Evolutionary conservation across 2,113 vertebrate species (phyloP), one percentile per base, ranked within the genome.

Genomic region (Epinephelus lanceolatus): DNA sequence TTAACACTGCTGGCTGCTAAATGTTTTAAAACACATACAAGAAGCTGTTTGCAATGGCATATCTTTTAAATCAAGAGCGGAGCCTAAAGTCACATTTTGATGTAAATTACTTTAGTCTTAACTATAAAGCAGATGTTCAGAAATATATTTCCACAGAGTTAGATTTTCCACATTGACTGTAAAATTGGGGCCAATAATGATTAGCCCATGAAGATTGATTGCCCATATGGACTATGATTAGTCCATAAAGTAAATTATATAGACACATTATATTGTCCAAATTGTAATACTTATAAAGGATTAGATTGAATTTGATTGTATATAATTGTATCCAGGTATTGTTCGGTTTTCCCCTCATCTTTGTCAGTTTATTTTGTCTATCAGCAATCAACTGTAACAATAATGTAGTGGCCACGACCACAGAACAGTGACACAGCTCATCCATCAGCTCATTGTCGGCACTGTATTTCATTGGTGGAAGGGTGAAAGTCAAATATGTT

Each of bases 91-190:
- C 37, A 15, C 61, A 9, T 76, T 42, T 65, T 1, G 25, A 17
- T n/a, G 1, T 23, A 33, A 59, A n/a, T 8, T 0, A 23, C 55
- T 11, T 40, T 56, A 21, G 18, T 66, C 10, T 19, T 8, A 14
- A 49, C 10, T 42, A 59, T 71, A 13, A 42, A 25, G n/a, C 37
- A 55, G 27, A 70, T n/a, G 11, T 75, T 72, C 33, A 72, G 15
- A 72, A 57, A 60, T 60, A 15, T 40, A 30, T 33, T 69, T 69
- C 27, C 11, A 37, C 18, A 21, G 14, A 15, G 30, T 17, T 56
- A 7, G 0, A 53, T 53, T 71, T 57, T 77, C 11, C 25, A 8
- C 30, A 42, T 71, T 51, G 25, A 49, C 49, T 30, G 4, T 6
- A 45, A 23, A 47, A 53, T 53, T 40, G 4, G 56, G 8, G 6